Evolutionary conservation across 1,140 invertebrate genomes (phyloP), one percentile per base, ranked within the genome.

Genomic region (Achatina immaculata): DNA sequence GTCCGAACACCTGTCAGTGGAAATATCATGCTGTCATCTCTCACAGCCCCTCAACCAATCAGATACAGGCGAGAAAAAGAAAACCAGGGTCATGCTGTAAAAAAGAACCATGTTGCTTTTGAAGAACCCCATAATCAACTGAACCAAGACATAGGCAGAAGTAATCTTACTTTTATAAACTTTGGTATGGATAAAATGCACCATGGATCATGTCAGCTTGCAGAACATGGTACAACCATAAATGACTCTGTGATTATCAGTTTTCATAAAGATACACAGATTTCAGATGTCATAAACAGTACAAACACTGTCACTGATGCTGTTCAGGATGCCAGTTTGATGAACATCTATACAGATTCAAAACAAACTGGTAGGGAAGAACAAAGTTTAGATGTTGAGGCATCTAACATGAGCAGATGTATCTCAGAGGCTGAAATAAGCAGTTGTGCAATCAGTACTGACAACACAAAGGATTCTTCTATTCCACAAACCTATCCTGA

Each of bases 11-110:
- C 58, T 4, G 28, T 28, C 21, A 62, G 58, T 31, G 58, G 58
- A 31, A 16, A 62, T 16, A 34, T 62, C 58, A 62, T 62, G 58
- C 58, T 62, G 28, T 62, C 58, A 34, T 62, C 58, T 62, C n/a
- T 34, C 58, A 62, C n/a, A 62, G 4, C 58, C 58, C 58, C 58
- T 62, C 58, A 62, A 28, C 58, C 58, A 62, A 62, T 62, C n/a
- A 31, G 9, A 19, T 31, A 24, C 58, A 62, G 58, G 4, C 1
- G n/a, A 62, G 31, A 24, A 55, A 14, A 7, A 55, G 58, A 62
- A 62, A 21, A 34, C 28, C n/a, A 34, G 31, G 31, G 45, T 62
- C 11, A 6, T 62, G n/a, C n/a, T 16, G n/a, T 28, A 62, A 31
- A 6, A 9, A 62, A 28, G 28, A 62, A 62, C 11, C 58, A 62